Evolutionary conservation across 1,140 invertebrate genomes (phyloP).

Genomic region (Leptopilina boulardi): DNA sequence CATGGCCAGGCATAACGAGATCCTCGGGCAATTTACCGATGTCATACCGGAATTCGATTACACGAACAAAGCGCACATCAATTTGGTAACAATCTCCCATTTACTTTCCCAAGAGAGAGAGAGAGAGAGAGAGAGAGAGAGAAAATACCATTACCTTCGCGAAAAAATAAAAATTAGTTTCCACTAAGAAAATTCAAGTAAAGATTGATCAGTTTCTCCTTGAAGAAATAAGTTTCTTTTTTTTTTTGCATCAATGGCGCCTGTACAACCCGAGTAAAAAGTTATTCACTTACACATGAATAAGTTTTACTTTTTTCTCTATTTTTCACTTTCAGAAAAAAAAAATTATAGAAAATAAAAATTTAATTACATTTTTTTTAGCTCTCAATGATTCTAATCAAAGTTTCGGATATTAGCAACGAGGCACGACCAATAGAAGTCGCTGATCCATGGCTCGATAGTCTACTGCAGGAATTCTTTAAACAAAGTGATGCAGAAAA

Average conservation of each 20-base stretch:
- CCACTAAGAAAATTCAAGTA: too few relatives aligned
- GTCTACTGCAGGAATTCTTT: constrained; percentile 87
- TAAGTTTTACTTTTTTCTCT: too few relatives aligned
- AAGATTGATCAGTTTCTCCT: constrained; percentile 28
- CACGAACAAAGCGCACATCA: constrained; percentile 85
- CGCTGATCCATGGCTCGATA: constrained; percentile 90
- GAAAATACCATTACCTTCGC: too few relatives aligned
- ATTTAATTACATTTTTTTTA: constrained; percentile 63
- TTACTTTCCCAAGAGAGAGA: too few relatives aligned
- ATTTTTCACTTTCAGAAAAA: not conserved
- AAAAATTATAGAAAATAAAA: not conserved
- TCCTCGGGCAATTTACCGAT: constrained; percentile 86
- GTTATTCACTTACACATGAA: not conserved
- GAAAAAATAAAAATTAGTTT: not conserved
- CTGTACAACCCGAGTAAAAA: constrained; percentile 15
- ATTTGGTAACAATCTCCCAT: constrained; percentile 80
- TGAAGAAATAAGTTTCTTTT: not conserved
- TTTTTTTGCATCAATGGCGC: constrained; percentile 21
- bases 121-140: too few relatives aligned
- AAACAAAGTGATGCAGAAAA: constrained; percentile 91
- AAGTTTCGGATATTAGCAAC: constrained; percentile 92
- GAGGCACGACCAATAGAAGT: constrained; percentile 90
- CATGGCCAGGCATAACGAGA: constrained; percentile 93
- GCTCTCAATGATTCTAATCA: constrained; percentile 91
- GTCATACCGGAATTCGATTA: constrained; percentile 85